Evolutionary conservation across 2,888 invertebrate genomes (phyloP).

Genomic region (Mythimna lalbum): DNA sequence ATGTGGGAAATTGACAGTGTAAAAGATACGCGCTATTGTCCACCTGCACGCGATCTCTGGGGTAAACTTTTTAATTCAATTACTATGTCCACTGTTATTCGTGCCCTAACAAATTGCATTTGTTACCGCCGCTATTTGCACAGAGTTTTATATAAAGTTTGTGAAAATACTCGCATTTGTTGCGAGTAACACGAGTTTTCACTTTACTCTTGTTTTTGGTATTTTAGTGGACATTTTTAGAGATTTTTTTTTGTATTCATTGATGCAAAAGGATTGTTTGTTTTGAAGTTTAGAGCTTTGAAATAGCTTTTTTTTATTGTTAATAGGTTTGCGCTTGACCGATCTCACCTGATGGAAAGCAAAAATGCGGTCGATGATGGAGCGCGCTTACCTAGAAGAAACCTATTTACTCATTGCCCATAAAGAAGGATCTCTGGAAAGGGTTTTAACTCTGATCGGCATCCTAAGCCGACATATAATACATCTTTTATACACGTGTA

Average conservation of each 20-base stretch:
- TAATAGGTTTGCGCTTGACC: too few relatives aligned
- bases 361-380: too few relatives aligned
- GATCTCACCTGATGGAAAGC: too few relatives aligned
- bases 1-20: constrained; percentile 23
- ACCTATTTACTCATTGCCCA: too few relatives aligned
- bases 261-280: neutral
- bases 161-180: constrained; percentile 28
- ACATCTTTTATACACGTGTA: neutral
- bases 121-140: constrained; percentile 48
- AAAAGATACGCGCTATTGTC: constrained; percentile 26
- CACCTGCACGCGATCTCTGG: constrained; percentile 49
- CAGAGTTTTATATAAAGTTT: constrained; percentile 42
- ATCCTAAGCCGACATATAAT: neutral
- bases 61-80: constrained; percentile 73
- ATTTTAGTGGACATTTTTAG: constrained; percentile 15
- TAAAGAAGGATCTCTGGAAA: too few relatives aligned
- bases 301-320: too few relatives aligned
- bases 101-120: constrained; percentile 64
- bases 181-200: constrained; percentile 27
- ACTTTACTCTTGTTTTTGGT: constrained; percentile 19
- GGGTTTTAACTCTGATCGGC: too few relatives aligned
- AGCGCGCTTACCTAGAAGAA: too few relatives aligned
- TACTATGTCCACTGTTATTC: constrained; percentile 63
- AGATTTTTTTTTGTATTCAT: constrained; percentile 10
- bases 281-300: neutral